phyloP scores from a whole-genome alignment of 1,140 invertebrate genomes.

The Aphaenogaster ashmeadi region DNA sequence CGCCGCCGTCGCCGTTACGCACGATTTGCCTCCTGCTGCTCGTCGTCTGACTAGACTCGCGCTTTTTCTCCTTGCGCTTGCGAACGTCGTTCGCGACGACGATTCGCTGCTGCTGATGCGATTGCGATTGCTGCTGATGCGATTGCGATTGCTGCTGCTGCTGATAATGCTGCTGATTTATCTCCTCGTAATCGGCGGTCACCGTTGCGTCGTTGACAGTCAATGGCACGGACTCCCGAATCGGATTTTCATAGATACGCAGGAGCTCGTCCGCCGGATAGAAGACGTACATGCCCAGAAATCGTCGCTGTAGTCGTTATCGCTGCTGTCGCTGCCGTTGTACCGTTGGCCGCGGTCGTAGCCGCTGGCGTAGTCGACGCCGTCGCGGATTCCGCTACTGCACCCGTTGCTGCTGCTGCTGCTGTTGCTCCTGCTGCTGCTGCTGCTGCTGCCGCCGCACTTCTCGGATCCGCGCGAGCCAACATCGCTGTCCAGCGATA shows the following conservation, averaged over 20 bases:
- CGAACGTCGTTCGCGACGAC: conserved; percentile 14
- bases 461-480: conserved; percentile 75
- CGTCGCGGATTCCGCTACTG: conserved; percentile 15
- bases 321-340: conserved; percentile 59
- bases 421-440: conserved; percentile 50
- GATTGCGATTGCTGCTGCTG: conserved; percentile 43
- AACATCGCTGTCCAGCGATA: conserved; percentile 81
- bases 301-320: conserved; percentile 55
- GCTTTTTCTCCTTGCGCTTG: conserved; percentile 26
- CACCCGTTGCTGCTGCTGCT: conserved; percentile 19
- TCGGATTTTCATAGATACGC: conserved; percentile 84
- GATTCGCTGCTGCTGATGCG: conserved; percentile 14
- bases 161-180: conserved; percentile 48
- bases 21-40: conserved; percentile 27
- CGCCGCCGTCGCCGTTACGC: conserved; percentile 42
- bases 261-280: conserved; percentile 87
- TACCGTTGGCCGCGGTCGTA: conserved; percentile 55
- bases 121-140: not conserved
- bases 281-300: conserved; percentile 87
- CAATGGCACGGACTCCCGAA: conserved; percentile 70
- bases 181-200: conserved; percentile 32
- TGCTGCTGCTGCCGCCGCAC: conserved; percentile 64
- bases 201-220: conserved; percentile 58
- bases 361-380: conserved; percentile 62
- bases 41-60: conserved; percentile 38